A percentile compares a stretch with the other conserved stretches of the same genome.
Conservation (phyloP, 2,797 vertebrate genomes). For the Gadopsis bispinosus region DNA sequence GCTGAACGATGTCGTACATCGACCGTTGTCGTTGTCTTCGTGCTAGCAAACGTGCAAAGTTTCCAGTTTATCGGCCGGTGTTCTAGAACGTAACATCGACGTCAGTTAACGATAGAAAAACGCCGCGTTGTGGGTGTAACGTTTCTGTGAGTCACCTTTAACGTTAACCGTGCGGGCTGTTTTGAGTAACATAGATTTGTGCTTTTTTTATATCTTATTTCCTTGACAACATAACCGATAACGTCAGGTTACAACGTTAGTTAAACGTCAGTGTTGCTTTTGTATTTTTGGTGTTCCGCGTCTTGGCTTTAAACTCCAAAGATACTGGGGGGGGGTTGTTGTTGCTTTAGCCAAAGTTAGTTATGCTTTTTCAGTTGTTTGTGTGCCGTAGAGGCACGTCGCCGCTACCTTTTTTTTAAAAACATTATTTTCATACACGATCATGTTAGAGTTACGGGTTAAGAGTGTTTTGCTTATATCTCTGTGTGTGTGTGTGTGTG, state of each 20-base stretch:
- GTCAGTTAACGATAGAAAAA: background rate
- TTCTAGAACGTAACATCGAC: background rate
- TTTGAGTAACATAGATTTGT: background rate
- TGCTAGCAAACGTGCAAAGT: accelerated
- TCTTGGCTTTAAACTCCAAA: conserved; percentile 28
- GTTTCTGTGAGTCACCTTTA: background rate
- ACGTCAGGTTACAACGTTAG: accelerated
- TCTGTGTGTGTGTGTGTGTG: background rate
- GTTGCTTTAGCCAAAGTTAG: background rate
- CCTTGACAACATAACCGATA: background rate
- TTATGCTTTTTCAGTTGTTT: background rate
- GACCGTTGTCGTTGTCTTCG: accelerated
- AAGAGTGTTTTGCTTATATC: background rate
- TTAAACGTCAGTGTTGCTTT: background rate
- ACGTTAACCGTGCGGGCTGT: background rate
- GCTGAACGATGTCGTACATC: background rate
- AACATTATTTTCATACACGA: background rate
- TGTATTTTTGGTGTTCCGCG: conserved; percentile 11
- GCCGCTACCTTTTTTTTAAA: too few species aligned
- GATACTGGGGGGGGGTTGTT: background rate
- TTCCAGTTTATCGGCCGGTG: accelerated
- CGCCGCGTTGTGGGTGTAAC: conserved; percentile 40
- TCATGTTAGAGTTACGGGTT: conserved; percentile 1
- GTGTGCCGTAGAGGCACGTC: accelerated
- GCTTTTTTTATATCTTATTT: accelerated